Conservation (phyloP, 1,140 invertebrate species). For the Magallana ariakensis region DNA sequence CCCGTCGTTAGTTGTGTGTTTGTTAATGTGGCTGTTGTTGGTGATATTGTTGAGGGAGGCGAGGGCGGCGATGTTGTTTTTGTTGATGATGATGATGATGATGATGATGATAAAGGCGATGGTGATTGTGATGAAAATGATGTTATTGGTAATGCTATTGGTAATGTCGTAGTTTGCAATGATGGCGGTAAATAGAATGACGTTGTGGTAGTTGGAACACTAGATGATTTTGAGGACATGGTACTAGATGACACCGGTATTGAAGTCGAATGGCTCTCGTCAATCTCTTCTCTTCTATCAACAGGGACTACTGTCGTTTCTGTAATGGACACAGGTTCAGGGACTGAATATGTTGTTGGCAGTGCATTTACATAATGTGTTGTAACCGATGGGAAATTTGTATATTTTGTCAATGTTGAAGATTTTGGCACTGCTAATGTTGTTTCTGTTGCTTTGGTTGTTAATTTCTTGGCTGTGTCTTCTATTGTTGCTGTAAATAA, state of each 20-base stretch:
- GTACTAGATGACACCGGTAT: too few species aligned
- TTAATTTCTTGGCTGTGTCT: background rate
- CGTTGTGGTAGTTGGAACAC: too few species aligned
- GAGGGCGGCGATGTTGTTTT: background rate
- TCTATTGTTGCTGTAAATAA: background rate
- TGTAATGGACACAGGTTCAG: too few species aligned
- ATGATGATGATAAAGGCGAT: background rate
- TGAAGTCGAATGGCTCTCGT: too few species aligned
- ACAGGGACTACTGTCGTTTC: too few species aligned
- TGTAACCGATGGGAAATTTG: too few species aligned
- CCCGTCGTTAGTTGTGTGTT: background rate
- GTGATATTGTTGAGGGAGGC: background rate
- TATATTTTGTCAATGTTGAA: too few species aligned
- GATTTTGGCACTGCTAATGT: background rate
- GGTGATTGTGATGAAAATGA: background rate
- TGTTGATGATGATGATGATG: background rate
- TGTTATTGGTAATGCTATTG: background rate
- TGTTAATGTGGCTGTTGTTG: background rate
- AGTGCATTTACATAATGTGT: too few species aligned
- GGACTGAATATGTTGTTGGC: too few species aligned
- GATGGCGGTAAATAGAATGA: too few species aligned
- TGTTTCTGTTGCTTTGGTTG: background rate
- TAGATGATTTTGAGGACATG: too few species aligned
- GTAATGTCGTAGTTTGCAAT: conserved; percentile 1
- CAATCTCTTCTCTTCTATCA: too few species aligned